These are phyloP conservation scores for Theristicus caerulescens DNA, from an alignment of 2,113 vertebrate species.

Conservation along the genomic window DNA sequence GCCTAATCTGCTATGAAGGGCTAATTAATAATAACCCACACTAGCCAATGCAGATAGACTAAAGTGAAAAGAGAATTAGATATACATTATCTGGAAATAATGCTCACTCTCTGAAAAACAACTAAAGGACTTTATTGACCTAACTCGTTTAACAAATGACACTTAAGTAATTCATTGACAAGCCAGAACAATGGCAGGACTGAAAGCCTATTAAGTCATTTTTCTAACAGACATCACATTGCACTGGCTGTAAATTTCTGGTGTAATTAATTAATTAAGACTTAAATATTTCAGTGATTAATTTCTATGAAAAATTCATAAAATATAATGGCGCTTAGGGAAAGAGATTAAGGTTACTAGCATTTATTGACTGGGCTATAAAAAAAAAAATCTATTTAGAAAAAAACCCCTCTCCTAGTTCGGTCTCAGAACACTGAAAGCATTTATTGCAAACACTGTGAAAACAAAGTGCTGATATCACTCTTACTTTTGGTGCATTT, in stretches of 20 bases:
- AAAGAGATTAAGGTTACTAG: slow-evolving; percentile 1
- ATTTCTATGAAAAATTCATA: slow-evolving; percentile 51
- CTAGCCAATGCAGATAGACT: slow-evolving; percentile 48
- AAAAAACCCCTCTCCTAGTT: background rate
- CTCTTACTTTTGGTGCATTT: background rate
- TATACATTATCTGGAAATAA: slow-evolving; percentile 49
- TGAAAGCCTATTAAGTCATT: slow-evolving; percentile 54
- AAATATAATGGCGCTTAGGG: background rate
- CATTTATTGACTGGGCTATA: slow-evolving; percentile 10
- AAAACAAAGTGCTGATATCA: slow-evolving; percentile 12
- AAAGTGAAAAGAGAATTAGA: slow-evolving; percentile 49
- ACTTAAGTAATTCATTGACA: slow-evolving; percentile 66
- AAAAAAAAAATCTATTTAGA: background rate
- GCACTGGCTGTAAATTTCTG: slow-evolving; percentile 31
- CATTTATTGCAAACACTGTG: background rate
- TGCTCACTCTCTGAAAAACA: slow-evolving; percentile 49
- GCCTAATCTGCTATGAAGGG: slow-evolving; percentile 70
- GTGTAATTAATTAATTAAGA: slow-evolving; percentile 66
- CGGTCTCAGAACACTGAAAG: background rate
- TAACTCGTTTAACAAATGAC: slow-evolving; percentile 66
- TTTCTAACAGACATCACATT: slow-evolving; percentile 49
- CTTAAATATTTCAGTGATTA: slow-evolving; percentile 58
- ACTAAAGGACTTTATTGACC: slow-evolving; percentile 63
- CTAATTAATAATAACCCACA: slow-evolving; percentile 71
- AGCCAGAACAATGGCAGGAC: slow-evolving; percentile 37